phyloP scores from a whole-genome alignment of 1,140 invertebrate species.

The Micrasema longulum region DNA sequence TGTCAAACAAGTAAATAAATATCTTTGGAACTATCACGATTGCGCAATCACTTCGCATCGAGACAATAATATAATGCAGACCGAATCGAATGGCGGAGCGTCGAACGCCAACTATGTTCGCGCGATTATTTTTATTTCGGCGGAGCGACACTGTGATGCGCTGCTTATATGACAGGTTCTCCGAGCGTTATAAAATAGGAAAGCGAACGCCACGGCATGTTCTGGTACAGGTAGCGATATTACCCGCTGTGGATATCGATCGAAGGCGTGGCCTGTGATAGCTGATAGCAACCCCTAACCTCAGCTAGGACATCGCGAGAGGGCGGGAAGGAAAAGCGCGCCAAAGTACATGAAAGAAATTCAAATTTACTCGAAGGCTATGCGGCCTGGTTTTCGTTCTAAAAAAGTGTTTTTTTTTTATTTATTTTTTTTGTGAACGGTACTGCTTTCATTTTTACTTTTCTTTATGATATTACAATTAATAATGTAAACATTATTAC shows the following conservation, averaged over 20 bases:
- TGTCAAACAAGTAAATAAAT: constrained; percentile 26
- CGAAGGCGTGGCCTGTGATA: constrained; percentile 43
- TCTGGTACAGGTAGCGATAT: constrained; percentile 41
- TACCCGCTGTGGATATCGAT: constrained; percentile 48
- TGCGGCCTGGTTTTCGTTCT: background rate
- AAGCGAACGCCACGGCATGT: constrained; percentile 21
- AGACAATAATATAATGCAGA: background rate
- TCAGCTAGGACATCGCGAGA: background rate
- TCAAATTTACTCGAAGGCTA: constrained; percentile 1
- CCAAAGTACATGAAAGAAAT: constrained; percentile 1
- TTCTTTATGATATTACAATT: too few relatives aligned
- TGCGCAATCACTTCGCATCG: constrained; percentile 36
- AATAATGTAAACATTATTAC: too few relatives aligned
- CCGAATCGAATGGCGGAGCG: background rate
- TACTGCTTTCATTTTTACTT: too few relatives aligned
- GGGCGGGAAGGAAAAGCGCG: background rate
- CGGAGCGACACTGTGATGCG: constrained; percentile 12
- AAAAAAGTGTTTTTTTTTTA: too few relatives aligned
- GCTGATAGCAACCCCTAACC: constrained; percentile 33
- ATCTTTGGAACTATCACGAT: constrained; percentile 27
- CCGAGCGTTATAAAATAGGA: constrained; percentile 16
- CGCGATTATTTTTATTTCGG: constrained; percentile 20
- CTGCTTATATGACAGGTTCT: constrained; percentile 5
- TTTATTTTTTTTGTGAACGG: too few relatives aligned
- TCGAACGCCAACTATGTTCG: background rate